Evolutionary conservation across 1,140 invertebrate species (phyloP), one percentile per base, ranked within the genome.

Genomic region (Heliconius himera): DNA sequence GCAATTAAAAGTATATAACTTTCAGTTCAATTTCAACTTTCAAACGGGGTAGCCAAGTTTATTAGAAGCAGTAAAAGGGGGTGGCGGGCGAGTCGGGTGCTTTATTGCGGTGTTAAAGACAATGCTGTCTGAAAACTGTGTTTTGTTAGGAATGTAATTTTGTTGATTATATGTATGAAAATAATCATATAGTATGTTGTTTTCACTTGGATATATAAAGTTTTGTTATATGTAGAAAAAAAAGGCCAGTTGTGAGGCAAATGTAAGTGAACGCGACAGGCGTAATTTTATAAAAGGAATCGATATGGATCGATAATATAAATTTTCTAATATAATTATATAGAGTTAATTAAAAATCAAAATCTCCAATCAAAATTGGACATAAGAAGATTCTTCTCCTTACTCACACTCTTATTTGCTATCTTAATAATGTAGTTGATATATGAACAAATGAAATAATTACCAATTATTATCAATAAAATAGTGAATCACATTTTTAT

Each of bases 51-150:
- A 38, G 38, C 54, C 18, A 66, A 41, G 54, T 75, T 66, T 60
- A 60, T 75, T 66, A 38, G 74, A 76, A 76, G 74, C 29, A 38
- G 74, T 76, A 70, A 76, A 74, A 33, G 74, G 36, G 74, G 74
- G 74, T 49, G 74, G 74, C 16, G 26, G 26, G 51, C 18, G 60
- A 29, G 60, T 66, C 60, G 60, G 36, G 60, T 60, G 22, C 74
- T 75, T 75, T 66, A 46, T 76, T 76, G 60, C 74, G 60, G 74
- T 56, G 73, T 70, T 76, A 26, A 76, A 76, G 36, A 76, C 74
- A 76, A 76, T 76, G 60, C 74, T 70, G 74, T 76, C 74, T 76
- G 56, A 70, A 76, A 36, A 38, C 60, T 3, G 60, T 70, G 41
- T 49, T 70, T 76, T 70, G 56, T 70, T 70, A 26, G 33, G 60